Evolutionary conservation across 2,888 invertebrate species (phyloP).

Genomic region (Drosophila paramelanica): DNA sequence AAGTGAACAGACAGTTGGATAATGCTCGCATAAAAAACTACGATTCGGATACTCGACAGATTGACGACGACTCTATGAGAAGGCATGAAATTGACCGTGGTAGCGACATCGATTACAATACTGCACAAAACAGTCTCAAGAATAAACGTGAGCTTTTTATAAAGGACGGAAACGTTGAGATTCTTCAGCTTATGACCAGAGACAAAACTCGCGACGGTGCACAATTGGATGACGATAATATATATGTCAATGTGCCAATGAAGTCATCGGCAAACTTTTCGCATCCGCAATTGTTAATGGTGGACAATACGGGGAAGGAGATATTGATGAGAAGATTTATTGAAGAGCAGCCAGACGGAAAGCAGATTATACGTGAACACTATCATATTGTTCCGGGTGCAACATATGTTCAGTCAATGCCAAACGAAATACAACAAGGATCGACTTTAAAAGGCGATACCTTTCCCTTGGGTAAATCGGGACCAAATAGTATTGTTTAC

Average conservation of each 20-base stretch:
- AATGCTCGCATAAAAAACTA: slow-evolving; percentile 61
- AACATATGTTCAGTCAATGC: slow-evolving; percentile 83
- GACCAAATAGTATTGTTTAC: slow-evolving; percentile 85
- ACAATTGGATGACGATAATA: slow-evolving; percentile 87
- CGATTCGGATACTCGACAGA: slow-evolving; percentile 85
- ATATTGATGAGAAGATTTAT: slow-evolving; percentile 93
- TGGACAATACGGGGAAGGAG: slow-evolving; percentile 93
- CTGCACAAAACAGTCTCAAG: slow-evolving; percentile 78
- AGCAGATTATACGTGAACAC: slow-evolving; percentile 87
- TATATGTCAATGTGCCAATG: slow-evolving; percentile 87
- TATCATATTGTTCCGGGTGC: slow-evolving; percentile 85
- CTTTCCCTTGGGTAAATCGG: slow-evolving; percentile 82
- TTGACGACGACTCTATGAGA: slow-evolving; percentile 90
- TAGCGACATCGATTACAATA: slow-evolving; percentile 87
- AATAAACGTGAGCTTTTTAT: slow-evolving; percentile 90
- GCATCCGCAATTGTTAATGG: slow-evolving; percentile 88
- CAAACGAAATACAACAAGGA: slow-evolving; percentile 83
- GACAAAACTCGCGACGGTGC: slow-evolving; percentile 86
- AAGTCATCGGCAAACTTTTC: slow-evolving; percentile 86
- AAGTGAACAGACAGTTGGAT: slow-evolving; percentile 79
- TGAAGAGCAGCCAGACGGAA: slow-evolving; percentile 91
- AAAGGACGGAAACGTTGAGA: slow-evolving; percentile 94
- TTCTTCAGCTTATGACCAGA: slow-evolving; percentile 91
- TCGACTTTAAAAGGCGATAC: slow-evolving; percentile 80
- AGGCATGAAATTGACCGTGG: slow-evolving; percentile 92